Evolutionary conservation across 2,797 vertebrate genomes (phyloP).

Genomic region (Clarias fuscus): DNA sequence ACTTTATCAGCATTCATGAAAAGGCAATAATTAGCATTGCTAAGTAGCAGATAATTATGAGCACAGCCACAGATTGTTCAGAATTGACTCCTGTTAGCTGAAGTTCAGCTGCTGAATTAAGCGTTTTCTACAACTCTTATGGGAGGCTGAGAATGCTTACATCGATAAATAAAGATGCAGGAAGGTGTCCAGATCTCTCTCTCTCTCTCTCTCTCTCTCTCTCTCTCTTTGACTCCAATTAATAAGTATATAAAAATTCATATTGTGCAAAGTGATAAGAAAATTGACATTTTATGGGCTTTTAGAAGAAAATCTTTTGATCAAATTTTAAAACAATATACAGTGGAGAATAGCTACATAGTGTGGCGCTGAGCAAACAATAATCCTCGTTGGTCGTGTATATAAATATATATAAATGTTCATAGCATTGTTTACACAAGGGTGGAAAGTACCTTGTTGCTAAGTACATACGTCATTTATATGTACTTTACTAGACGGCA

Average conservation of each 20-base stretch:
- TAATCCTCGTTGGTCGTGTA: neutral
- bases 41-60: constrained; percentile 55
- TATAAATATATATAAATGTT: too few relatives aligned
- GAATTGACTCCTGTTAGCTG: constrained; percentile 48
- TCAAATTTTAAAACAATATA: neutral
- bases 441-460: neutral
- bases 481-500: too few relatives aligned
- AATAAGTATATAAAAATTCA: constrained; percentile 35
- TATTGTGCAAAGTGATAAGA: constrained; percentile 9
- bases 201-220: neutral
- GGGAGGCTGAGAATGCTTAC: constrained; percentile 49
- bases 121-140: constrained; percentile 47
- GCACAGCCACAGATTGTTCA: constrained; percentile 44
- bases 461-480: too few relatives aligned
- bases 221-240: constrained; percentile 23
- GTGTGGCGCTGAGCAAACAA: constrained; percentile 9
- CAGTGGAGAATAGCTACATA: neutral
- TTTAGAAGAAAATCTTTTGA: neutral
- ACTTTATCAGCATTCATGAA: constrained; percentile 59
- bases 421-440: neutral
- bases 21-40: constrained; percentile 61
- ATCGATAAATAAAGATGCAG: constrained; percentile 49
- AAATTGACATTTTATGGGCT: neutral
- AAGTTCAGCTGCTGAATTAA: constrained; percentile 54
- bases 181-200: constrained; percentile 23